phyloP scores from a whole-genome alignment of 2,888 invertebrate species.

The Cyclophora albipunctata region DNA sequence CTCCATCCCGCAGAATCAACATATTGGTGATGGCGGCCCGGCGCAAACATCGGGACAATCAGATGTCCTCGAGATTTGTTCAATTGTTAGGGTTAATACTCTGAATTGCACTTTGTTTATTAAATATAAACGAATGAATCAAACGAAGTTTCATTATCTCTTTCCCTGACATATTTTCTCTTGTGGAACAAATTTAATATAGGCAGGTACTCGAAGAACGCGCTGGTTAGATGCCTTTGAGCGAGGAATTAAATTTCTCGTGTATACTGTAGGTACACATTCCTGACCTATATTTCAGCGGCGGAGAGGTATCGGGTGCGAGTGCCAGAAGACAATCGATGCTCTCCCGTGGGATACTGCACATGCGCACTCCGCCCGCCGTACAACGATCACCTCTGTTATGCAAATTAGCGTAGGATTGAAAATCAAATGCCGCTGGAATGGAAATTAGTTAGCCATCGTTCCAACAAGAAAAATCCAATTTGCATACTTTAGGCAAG shows the following conservation, averaged over 20 bases:
- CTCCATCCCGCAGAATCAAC: conserved; percentile 23
- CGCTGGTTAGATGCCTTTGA: conserved; percentile 3
- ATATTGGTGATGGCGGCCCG: conserved; percentile 31
- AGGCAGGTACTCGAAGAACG: neutral
- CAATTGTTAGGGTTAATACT: conserved; percentile 74
- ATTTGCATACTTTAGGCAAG: no score
- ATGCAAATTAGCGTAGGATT: conserved; percentile 15
- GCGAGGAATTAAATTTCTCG: conserved; percentile 12
- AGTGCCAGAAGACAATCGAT: conserved; percentile 62
- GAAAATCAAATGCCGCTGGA: conserved; percentile 3
- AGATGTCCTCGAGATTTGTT: conserved; percentile 65
- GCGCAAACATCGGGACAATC: conserved; percentile 47
- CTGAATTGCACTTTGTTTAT: conserved; percentile 77
- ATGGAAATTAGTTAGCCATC: neutral
- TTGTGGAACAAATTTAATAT: no score
- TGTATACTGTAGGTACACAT: conserved; percentile 19
- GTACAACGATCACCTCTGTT: conserved; percentile 13
- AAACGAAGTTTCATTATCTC: conserved; percentile 38
- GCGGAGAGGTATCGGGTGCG: conserved; percentile 32
- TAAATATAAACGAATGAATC: conserved; percentile 75
- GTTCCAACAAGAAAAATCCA: neutral
- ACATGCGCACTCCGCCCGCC: conserved; percentile 53
- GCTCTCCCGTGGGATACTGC: conserved; percentile 67
- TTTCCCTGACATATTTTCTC: neutral
- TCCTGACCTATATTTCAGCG: conserved; percentile 61